phyloP scores from a whole-genome alignment of 1,140 invertebrate genomes.

The Xylocopa sonorina region DNA sequence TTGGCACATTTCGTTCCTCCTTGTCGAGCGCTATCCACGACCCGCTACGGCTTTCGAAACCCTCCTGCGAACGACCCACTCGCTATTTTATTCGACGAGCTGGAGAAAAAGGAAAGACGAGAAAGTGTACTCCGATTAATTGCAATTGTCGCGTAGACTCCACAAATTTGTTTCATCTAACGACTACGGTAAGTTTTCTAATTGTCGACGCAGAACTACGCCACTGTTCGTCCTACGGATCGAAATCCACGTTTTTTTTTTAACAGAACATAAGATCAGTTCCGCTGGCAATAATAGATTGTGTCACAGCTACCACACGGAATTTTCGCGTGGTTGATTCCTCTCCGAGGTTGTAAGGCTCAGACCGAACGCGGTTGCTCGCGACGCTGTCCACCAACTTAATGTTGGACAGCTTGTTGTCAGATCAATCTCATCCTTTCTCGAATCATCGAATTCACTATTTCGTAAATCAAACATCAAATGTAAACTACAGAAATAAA shows the following conservation, averaged over 20 bases:
- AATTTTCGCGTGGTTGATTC: too few relatives aligned
- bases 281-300: constrained; percentile 76
- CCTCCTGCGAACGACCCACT: constrained; percentile 38
- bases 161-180: constrained; percentile 52
- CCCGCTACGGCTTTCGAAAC: constrained; percentile 34
- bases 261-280: constrained; percentile 52
- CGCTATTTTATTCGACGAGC: constrained; percentile 46
- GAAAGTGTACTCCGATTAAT: constrained; percentile 68
- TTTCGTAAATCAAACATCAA: too few relatives aligned
- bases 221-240: constrained; percentile 69
- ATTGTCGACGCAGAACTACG: constrained; percentile 57
- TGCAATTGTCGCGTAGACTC: constrained; percentile 62
- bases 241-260: constrained; percentile 64
- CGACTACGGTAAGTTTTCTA: constrained; percentile 54
- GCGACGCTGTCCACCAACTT: too few relatives aligned
- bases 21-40: constrained; percentile 25
- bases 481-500: too few relatives aligned
- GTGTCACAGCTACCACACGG: too few relatives aligned
- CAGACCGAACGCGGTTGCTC: too few relatives aligned
- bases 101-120: constrained; percentile 69
- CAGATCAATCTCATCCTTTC: too few relatives aligned
- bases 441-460: too few relatives aligned
- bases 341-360: too few relatives aligned
- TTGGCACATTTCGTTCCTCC: constrained; percentile 40
- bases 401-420: too few relatives aligned